These are phyloP conservation scores for Hylia prasina DNA, from an alignment of 2,113 vertebrate species.

Conservation along the genomic window DNA sequence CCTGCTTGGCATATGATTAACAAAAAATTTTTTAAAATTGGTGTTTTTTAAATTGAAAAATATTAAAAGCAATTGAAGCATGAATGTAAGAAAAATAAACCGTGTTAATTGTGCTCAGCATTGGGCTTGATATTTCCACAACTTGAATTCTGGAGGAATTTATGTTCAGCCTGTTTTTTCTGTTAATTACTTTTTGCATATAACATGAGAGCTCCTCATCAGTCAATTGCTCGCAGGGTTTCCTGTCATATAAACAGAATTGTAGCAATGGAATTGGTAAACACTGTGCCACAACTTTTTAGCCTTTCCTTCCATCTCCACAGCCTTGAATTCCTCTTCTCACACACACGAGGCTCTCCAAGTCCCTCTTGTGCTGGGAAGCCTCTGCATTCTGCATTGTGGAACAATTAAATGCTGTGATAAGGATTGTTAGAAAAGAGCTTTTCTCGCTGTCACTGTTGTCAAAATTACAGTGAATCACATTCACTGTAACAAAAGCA, in stretches of 20 bases:
- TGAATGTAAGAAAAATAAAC: neutral
- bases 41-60: neutral
- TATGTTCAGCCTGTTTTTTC: neutral
- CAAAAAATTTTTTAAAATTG: neutral
- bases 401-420: neutral
- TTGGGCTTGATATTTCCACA: neutral
- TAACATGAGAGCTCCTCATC: slow-evolving; percentile 8
- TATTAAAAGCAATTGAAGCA: neutral
- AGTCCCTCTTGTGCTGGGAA: neutral
- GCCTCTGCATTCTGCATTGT: neutral
- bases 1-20: neutral
- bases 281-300: neutral
- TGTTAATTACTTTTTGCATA: slow-evolving; percentile 51
- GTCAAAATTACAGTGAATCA: neutral
- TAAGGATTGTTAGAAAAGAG: neutral
- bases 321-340: neutral
- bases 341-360: neutral
- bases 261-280: neutral
- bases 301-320: neutral
- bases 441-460: neutral
- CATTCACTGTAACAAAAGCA: neutral
- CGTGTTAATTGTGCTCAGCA: neutral
- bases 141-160: neutral
- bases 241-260: slow-evolving; percentile 11
- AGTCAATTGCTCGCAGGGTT: neutral